These are phyloP conservation scores for Pemphigus obesinymphae DNA, from an alignment of 1,140 invertebrate genomes.

Conservation along the genomic window DNA sequence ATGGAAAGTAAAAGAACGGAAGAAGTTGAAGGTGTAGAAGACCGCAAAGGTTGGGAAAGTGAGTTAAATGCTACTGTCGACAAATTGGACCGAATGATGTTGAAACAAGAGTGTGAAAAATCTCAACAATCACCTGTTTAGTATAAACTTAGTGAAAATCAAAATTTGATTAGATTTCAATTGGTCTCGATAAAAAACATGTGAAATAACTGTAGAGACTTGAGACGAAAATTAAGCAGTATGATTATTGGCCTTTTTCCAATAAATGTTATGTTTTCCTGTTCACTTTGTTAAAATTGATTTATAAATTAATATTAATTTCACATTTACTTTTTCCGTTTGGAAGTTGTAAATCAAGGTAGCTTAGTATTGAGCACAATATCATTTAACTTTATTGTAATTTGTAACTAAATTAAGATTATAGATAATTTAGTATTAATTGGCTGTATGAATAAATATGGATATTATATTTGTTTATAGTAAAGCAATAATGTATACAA, in stretches of 20 bases:
- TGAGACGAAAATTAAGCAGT: neutral
- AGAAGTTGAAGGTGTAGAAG: slow-evolving; percentile 38
- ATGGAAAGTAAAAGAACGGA: slow-evolving; percentile 36
- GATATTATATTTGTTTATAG: neutral
- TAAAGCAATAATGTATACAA: neutral
- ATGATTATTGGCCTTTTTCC: neutral
- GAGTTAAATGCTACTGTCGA: slow-evolving; percentile 47
- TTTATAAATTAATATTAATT: neutral
- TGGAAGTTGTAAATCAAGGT: slow-evolving; percentile 11
- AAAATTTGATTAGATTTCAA: neutral
- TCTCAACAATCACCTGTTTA: slow-evolving; percentile 36
- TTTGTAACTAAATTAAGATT: neutral
- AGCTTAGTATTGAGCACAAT: slow-evolving; percentile 12
- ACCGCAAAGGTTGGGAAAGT: slow-evolving; percentile 46
- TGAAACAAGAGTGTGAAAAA: slow-evolving; percentile 47
- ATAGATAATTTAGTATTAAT: neutral
- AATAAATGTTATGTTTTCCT: neutral
- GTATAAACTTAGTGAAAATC: neutral
- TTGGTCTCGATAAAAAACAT: neutral
- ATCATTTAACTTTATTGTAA: slow-evolving; percentile 13
- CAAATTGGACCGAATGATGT: slow-evolving; percentile 47
- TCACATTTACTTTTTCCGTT: neutral
- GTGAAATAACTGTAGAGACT: neutral
- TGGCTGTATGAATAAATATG: neutral
- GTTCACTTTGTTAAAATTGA: neutral